phyloP scores from a whole-genome alignment of 2,888 invertebrate genomes.

The Metellina segmentata region DNA sequence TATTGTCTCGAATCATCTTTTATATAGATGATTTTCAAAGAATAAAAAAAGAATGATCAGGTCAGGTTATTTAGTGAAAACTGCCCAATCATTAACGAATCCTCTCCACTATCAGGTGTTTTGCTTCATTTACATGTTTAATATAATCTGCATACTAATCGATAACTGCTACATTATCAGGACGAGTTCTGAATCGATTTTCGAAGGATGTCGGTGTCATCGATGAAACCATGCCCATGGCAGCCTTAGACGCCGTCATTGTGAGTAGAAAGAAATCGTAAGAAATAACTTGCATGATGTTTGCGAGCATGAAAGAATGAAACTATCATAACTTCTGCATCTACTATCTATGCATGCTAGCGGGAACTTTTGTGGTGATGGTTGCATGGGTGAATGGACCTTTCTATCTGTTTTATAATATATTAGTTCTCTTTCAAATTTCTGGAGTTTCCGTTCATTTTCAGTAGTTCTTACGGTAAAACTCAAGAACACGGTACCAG shows the following conservation, averaged over 20 bases:
- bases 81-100: not conserved
- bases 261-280: slow-evolving; percentile 66
- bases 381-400: slow-evolving; percentile 32
- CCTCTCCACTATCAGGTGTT: not conserved
- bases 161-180: slow-evolving; percentile 59
- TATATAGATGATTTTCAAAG: not conserved
- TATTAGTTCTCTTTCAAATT: too few species aligned
- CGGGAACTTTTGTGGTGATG: slow-evolving; percentile 29
- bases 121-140: not conserved
- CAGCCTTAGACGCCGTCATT: slow-evolving; percentile 75
- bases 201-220: slow-evolving; percentile 77
- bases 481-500: too few species aligned
- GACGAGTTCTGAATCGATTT: slow-evolving; percentile 78
- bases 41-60: not conserved
- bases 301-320: slow-evolving; percentile 13
- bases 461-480: too few species aligned
- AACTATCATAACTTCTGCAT: slow-evolving; percentile 9
- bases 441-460: too few species aligned
- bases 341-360: not conserved
- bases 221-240: slow-evolving; percentile 77
- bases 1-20: not conserved
- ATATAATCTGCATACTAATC: slow-evolving; percentile 22
- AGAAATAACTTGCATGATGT: slow-evolving; percentile 41
- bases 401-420: not conserved
- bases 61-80: not conserved